Conservation (phyloP, 1,140 invertebrate species). For the Neoseiulus cucumeris region DNA sequence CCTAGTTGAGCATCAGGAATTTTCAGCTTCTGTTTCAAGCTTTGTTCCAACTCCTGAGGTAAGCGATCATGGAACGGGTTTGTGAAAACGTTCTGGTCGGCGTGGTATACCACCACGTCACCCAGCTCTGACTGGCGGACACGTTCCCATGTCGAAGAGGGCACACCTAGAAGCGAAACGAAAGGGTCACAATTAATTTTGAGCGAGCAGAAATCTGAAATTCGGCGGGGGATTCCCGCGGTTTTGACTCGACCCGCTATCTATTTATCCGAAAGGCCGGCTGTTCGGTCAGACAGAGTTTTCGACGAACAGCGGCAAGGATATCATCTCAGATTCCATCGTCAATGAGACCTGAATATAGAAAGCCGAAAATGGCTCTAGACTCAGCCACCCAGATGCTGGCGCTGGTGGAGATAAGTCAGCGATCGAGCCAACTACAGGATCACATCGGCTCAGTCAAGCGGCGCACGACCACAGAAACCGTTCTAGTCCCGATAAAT, state of each 20-base stretch:
- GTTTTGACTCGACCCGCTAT: too few species aligned
- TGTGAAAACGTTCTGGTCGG: conserved; percentile 60
- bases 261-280: too few species aligned
- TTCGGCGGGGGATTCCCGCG: too few species aligned
- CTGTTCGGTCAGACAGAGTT: too few species aligned
- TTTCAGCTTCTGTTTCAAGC: conserved; percentile 26
- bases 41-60: conserved; percentile 36
- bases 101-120: conserved; percentile 74
- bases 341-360: too few species aligned
- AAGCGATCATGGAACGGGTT: conserved; percentile 76
- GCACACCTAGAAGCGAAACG: conserved; percentile 12
- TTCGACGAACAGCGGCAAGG: too few species aligned
- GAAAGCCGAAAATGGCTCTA: too few species aligned
- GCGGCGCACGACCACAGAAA: neutral
- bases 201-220: conserved; percentile 22
- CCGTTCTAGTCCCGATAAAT: too few species aligned
- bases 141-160: conserved; percentile 31
- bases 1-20: conserved; percentile 30
- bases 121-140: conserved; percentile 52
- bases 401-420: too few species aligned
- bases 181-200: neutral
- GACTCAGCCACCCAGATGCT: too few species aligned
- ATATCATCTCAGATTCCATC: too few species aligned
- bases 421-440: too few species aligned
- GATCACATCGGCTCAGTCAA: neutral